Evolutionary conservation across 2,888 invertebrate genomes (phyloP), one percentile per base, ranked within the genome.

Genomic region (Scaptomyza reducta): DNA sequence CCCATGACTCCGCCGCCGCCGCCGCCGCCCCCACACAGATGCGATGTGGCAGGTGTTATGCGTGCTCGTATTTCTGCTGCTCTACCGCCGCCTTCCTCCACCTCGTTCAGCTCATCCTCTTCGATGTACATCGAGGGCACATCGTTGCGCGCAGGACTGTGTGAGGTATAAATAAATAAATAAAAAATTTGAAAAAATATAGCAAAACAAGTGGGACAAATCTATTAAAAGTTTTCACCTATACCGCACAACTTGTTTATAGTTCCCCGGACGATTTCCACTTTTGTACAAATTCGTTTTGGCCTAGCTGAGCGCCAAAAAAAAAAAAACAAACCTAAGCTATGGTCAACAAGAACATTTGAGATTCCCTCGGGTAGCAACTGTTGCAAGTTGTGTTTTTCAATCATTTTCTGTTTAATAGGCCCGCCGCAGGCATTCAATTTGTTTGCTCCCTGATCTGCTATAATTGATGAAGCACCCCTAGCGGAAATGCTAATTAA

Each of bases 71-170:
- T 90, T 51, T 90, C 90, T 0, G 90, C 90, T 0, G 90, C 85
- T 7, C 90, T 77, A 3, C 89, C 88, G 53, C 89, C 86, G 50
- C 90, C 88, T 67, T 90, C 90, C 71, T 92, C 92, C 58, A 91
- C 91, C 54, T 91, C 91, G 66, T 91, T 89, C 64, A 91, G 87
- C 66, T 91, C 92, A 54, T 92, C 92, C 79, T 92, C 92, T 75
- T 92, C 92, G 66, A 92, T 92, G 70, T 92, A 92, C 92, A 92
- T 92, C 41, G 92, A 92, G 75, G 92, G 92, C 35, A 92, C 92
- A 87, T 92, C 92, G 67, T 89, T 92, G 77, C 92, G 89, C 49
- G 91, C 91, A 35, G 92, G 92, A 81, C 92, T 92, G 71, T 40
- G 74, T 66, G 22, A 5, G 22, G 22, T 22, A 22, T 22, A 22